These are phyloP conservation scores for Penaeus vannamei DNA, from an alignment of 1,140 invertebrate genomes.

Conservation along the genomic window DNA sequence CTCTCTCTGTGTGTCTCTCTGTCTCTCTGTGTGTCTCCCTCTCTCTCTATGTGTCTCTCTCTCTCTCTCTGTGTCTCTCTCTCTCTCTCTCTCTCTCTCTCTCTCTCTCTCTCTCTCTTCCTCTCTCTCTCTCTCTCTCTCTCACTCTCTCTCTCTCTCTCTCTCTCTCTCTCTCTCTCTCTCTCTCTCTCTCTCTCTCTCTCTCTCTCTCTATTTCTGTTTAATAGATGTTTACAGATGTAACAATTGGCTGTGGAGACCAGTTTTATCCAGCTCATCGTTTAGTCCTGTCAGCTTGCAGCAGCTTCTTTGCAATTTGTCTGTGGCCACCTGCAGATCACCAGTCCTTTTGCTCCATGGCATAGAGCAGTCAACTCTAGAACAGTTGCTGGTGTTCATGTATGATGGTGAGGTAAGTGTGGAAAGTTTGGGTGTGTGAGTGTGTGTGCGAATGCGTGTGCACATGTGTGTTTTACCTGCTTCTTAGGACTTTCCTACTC, in stretches of 20 bases:
- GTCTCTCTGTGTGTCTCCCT: too few species aligned
- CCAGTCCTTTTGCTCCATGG: slow-evolving; percentile 45
- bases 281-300: slow-evolving; percentile 39
- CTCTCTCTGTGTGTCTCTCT: too few species aligned
- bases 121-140: too few species aligned
- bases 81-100: slow-evolving; percentile 26
- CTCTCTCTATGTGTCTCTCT: too few species aligned
- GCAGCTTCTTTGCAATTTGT: slow-evolving; percentile 41
- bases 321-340: slow-evolving; percentile 18
- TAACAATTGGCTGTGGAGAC: slow-evolving; percentile 43
- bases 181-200: slow-evolving; percentile 26
- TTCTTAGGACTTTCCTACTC: too few species aligned
- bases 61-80: slow-evolving; percentile 6
- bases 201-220: neutral
- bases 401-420: slow-evolving; percentile 54
- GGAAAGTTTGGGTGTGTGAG: too few species aligned
- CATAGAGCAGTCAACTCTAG: slow-evolving; percentile 42
- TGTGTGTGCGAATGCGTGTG: too few species aligned
- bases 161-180: slow-evolving; percentile 14
- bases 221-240: slow-evolving; percentile 51
- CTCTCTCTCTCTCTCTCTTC: neutral
- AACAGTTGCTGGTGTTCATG: slow-evolving; percentile 52
- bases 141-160: too few species aligned
- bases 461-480: too few species aligned
- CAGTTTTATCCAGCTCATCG: slow-evolving; percentile 57